Conservation (phyloP, 2,888 invertebrate species). For the Drosophila paucipuncta region DNA sequence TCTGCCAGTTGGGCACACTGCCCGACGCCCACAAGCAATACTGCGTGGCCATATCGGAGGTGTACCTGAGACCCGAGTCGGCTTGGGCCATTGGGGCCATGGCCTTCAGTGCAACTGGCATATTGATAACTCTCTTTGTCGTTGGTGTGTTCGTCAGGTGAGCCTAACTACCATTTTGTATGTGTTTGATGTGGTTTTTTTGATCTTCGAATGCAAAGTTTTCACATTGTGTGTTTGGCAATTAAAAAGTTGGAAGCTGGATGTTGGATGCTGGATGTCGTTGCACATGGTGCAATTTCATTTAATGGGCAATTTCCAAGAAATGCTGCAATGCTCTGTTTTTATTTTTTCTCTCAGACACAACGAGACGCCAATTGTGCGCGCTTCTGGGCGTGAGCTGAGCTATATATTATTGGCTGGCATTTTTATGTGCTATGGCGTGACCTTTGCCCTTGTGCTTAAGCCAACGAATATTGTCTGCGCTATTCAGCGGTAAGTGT, state of each 20-base stretch:
- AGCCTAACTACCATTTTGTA: constrained; percentile 33
- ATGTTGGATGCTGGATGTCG: constrained; percentile 1
- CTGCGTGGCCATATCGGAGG: constrained; percentile 92
- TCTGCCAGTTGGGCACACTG: constrained; percentile 93
- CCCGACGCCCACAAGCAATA: constrained; percentile 91
- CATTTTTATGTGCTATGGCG: constrained; percentile 95
- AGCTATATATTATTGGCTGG: constrained; percentile 96
- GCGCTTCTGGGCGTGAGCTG: constrained; percentile 95
- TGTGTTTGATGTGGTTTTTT: not conserved
- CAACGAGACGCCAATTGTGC: constrained; percentile 98
- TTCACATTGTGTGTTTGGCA: constrained; percentile 17
- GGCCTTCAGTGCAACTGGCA: constrained; percentile 94
- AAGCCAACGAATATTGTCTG: constrained; percentile 95
- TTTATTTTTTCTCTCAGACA: constrained; percentile 85
- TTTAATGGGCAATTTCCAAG: constrained; percentile 38
- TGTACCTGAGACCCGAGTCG: constrained; percentile 92
- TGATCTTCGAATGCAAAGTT: not conserved
- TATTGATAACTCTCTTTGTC: constrained; percentile 92
- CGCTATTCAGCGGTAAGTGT: constrained; percentile 95
- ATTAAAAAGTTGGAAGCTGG: constrained; percentile 44
- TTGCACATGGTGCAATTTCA: constrained; percentile 24
- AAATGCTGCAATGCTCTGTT: not conserved
- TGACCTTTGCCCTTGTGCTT: constrained; percentile 96
- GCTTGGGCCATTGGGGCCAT: constrained; percentile 97
- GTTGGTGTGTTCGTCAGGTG: constrained; percentile 91